A percentile compares a stretch with the other conserved stretches of the same genome.
phyloP scores from a whole-genome alignment of 2,797 vertebrate species.

The Lerista edwardsae region DNA sequence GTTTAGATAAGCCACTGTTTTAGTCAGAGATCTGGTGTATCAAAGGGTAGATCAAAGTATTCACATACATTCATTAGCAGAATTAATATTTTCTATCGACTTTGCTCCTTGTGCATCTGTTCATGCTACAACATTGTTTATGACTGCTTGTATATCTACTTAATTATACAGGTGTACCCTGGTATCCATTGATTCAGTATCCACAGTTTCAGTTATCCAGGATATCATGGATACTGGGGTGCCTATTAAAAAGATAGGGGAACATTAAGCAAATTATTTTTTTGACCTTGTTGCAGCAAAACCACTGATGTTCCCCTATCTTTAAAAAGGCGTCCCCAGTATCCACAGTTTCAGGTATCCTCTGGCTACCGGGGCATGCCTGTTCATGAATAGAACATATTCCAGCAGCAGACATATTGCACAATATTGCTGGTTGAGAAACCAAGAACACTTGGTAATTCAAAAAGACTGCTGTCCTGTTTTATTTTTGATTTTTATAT shows the following conservation, averaged over 20 bases:
- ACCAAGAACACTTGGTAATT: neutral
- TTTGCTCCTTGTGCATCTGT: neutral
- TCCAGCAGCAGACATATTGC: neutral
- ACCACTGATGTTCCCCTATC: too few species aligned
- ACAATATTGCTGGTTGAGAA: neutral
- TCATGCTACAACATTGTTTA: neutral
- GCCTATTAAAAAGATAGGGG: too few species aligned
- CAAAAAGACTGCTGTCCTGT: neutral
- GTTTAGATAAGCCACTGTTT: neutral
- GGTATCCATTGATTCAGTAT: too few species aligned
- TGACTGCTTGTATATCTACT: slow-evolving; percentile 12
- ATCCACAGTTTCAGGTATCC: too few species aligned
- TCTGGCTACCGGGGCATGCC: too few species aligned
- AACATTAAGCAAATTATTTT: too few species aligned
- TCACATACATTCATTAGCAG: neutral
- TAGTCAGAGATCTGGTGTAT: neutral
- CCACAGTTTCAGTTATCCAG: too few species aligned
- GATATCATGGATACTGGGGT: too few species aligned
- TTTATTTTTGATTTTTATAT: neutral
- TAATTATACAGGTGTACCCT: too few species aligned
- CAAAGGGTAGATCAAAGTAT: neutral
- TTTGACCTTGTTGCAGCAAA: too few species aligned
- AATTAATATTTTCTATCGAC: slow-evolving; percentile 9
- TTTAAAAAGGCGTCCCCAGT: too few species aligned
- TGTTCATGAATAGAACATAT: rapidly evolving